Base-by-base conservation (phyloP, 2,113 vertebrate genomes). In the Ptychochromis oligacanthus region DNA sequence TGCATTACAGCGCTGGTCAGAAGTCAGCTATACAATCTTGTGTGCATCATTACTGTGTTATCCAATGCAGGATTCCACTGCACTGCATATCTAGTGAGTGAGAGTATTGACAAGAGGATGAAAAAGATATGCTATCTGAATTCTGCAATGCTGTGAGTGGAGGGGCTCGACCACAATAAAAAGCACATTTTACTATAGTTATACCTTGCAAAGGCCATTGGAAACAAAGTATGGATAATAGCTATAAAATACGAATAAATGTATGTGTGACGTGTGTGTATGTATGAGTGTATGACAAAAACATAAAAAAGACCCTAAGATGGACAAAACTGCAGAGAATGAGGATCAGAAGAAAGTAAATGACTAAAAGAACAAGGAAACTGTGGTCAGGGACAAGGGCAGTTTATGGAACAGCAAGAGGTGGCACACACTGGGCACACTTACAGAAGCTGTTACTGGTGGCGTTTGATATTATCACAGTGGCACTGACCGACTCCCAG, bases 401-500 rank as follows among this genome's bases (percentile, higher is more conserved):
- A 22, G 67, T 4, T 28, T 58, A 58, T 75, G 60, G 61, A 83
- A 52, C 64, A 8, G 24, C 80, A 77, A 75, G 58, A 59, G 55
- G 38, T 4, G 56, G 74, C 58, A 75, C 82, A 59, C 52, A 78
- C 70, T 80, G 81, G 52, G 67, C 31, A 7, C 43, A 74, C 43
- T 56, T n/a, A 77, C 77, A 81, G 52, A 88, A 77, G 85, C 81
- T 84, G 81, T 85, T 89, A 86, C 74, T 28, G 81, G 52, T 84
- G 82, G 80, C 58, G 75, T 92, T 87, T 91, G 82, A 87, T 86
- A 72, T 74, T 76, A 87, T 86, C 81, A 55, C 61, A 74, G 82
- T 22, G 46, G 49, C 24, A 24, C 38, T 80, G 86, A 64, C 61
- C 2, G 9, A 17, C 67, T 84, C 67, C 9, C 85, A 86, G 89